Evolutionary conservation across 2,113 vertebrate genomes (phyloP).

Genomic region (Bubalus kerabau): DNA sequence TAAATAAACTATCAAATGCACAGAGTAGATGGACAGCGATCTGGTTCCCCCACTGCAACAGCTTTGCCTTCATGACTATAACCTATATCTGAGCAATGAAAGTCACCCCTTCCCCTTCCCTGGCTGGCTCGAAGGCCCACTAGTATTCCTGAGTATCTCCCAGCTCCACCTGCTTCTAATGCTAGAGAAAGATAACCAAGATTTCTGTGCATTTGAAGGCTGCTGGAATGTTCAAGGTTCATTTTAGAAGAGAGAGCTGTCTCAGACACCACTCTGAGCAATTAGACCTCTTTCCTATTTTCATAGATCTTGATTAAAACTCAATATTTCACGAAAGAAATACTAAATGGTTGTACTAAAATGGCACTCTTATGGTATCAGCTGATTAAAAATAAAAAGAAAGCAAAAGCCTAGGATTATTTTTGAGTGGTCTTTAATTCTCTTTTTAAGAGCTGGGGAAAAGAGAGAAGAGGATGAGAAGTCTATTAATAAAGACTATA

Average conservation of each 20-base stretch:
- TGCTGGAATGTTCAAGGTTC: neutral
- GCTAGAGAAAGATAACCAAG: neutral
- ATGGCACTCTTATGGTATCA: neutral
- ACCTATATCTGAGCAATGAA: neutral
- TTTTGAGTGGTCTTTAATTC: neutral
- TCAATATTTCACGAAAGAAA: neutral
- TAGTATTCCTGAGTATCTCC: neutral
- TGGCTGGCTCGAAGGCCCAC: neutral
- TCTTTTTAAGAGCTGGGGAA: neutral
- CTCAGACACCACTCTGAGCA: neutral
- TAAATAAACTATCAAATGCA: neutral
- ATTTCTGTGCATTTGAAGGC: neutral
- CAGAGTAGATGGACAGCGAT: neutral
- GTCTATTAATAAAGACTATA: neutral
- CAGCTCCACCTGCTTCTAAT: neutral
- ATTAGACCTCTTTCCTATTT: neutral
- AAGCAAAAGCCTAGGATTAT: neutral
- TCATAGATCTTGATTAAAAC: neutral
- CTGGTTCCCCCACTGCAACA: too few species aligned
- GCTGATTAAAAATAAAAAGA: constrained; percentile 8
- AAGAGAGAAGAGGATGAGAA: neutral
- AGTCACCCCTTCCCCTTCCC: too few species aligned
- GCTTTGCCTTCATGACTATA: neutral
- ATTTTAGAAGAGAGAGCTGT: neutral
- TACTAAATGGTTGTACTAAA: neutral